Percentiles rank a stretch among this genome's conserved stretches.
Evolutionary conservation across 1,140 invertebrate genomes (phyloP).

Genomic region (Temnothorax longispinosus): DNA sequence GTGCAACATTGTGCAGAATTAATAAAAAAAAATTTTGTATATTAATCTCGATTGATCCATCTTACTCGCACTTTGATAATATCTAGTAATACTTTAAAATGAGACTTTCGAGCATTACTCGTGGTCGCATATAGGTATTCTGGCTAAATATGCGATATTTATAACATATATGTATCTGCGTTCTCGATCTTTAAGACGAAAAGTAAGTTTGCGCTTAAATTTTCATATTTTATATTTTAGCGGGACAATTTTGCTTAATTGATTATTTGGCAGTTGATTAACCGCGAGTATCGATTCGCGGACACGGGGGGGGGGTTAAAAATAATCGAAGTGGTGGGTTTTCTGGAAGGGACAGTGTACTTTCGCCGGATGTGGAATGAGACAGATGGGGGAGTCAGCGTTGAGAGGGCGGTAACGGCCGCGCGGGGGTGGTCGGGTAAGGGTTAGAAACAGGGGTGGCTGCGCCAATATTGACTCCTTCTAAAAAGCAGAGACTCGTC

Average conservation of each 20-base stretch:
- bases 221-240: slow-evolving; percentile 23
- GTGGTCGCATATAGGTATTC: background rate
- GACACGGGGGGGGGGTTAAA: slow-evolving; percentile 22
- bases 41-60: background rate
- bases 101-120: background rate
- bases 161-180: background rate
- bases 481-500: slow-evolving; percentile 67
- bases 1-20: background rate
- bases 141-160: background rate
- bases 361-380: slow-evolving; percentile 62
- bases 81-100: slow-evolving; percentile 31
- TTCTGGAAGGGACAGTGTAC: slow-evolving; percentile 61
- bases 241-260: slow-evolving; percentile 22
- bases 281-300: slow-evolving; percentile 41
- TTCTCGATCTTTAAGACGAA: slow-evolving; percentile 6
- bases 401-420: slow-evolving; percentile 29
- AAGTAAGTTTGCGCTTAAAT: slow-evolving; percentile 8
- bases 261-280: slow-evolving; percentile 45
- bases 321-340: slow-evolving; percentile 62
- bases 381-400: slow-evolving; percentile 52
- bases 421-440: slow-evolving; percentile 51
- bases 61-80: background rate
- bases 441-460: slow-evolving; percentile 76
- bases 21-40: background rate
- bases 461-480: slow-evolving; percentile 81